phyloP scores from a whole-genome alignment of 2,888 invertebrate genomes.

The Pristionchus exspectatus region DNA sequence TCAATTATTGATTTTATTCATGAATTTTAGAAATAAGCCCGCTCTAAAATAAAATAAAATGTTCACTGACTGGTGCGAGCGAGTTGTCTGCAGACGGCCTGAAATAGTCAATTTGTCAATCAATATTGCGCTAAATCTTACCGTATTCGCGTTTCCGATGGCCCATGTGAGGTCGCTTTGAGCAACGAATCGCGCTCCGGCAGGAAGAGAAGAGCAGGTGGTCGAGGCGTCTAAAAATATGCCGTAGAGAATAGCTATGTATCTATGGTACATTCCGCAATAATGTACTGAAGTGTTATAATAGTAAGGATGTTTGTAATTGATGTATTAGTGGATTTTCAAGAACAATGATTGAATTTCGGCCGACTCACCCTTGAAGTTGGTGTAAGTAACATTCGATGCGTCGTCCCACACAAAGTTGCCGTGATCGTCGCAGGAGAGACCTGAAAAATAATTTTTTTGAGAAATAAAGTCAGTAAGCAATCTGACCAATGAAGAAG shows the following conservation, averaged over 20 bases:
- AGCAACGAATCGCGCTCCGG: background rate
- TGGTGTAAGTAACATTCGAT: constrained; percentile 44
- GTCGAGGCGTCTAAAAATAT: background rate
- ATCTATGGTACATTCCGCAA: too few species aligned
- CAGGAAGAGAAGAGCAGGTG: background rate
- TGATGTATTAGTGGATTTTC: too few species aligned
- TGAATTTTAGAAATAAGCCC: background rate
- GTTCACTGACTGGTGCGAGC: constrained; percentile 5
- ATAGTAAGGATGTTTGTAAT: too few species aligned
- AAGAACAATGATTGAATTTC: background rate
- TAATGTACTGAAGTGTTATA: too few species aligned
- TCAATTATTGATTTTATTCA: background rate
- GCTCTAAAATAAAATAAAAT: background rate
- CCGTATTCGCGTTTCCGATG: background rate
- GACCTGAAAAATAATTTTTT: background rate
- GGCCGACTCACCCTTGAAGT: constrained; percentile 19
- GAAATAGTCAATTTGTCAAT: background rate
- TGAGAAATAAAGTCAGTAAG: background rate
- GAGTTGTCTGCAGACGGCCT: constrained; percentile 32
- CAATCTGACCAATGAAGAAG: constrained; percentile 26
- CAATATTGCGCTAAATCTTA: background rate
- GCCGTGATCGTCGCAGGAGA: background rate
- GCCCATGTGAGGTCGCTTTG: constrained; percentile 20
- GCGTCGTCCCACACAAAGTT: constrained; percentile 39
- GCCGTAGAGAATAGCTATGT: too few species aligned